phyloP scores from a whole-genome alignment of 2,113 vertebrate genomes.

The Nothobranchius kuhntae region DNA sequence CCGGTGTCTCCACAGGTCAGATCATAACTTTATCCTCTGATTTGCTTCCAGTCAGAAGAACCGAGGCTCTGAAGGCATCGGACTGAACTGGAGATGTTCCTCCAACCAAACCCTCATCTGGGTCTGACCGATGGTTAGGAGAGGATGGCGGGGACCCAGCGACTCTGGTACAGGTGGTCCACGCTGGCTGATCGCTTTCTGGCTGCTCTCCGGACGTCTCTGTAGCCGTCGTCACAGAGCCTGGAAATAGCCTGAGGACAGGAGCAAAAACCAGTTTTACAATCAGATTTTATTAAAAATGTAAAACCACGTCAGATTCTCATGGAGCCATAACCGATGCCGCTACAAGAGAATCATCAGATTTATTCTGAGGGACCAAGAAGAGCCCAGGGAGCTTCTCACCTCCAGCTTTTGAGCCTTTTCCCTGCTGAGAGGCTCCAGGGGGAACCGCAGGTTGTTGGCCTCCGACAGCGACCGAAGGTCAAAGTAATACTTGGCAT shows the following conservation, averaged over 20 bases:
- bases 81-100: background rate
- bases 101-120: background rate
- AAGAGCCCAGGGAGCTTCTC: constrained; percentile 23
- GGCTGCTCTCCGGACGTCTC: constrained; percentile 46
- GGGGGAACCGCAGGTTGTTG: constrained; percentile 92
- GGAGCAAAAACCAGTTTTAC: too few relatives aligned
- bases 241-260: constrained; percentile 69
- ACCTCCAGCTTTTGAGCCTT: constrained; percentile 95
- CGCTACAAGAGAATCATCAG: too few relatives aligned
- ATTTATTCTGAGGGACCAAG: too few relatives aligned
- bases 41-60: constrained; percentile 2
- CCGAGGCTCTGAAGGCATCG: constrained; percentile 52
- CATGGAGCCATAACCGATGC: too few relatives aligned
- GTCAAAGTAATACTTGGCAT: constrained; percentile 99
- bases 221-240: constrained; percentile 63
- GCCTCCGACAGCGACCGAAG: constrained; percentile 94
- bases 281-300: too few relatives aligned
- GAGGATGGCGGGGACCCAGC: constrained; percentile 70
- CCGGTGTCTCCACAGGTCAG: background rate
- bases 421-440: constrained; percentile 93
- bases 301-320: too few relatives aligned
- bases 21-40: background rate
- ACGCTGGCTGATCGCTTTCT: constrained; percentile 66
- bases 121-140: constrained; percentile 43
- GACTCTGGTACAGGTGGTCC: constrained; percentile 63